Conservation (phyloP, 1,140 invertebrate species). For the Potamilus streckersoni region DNA sequence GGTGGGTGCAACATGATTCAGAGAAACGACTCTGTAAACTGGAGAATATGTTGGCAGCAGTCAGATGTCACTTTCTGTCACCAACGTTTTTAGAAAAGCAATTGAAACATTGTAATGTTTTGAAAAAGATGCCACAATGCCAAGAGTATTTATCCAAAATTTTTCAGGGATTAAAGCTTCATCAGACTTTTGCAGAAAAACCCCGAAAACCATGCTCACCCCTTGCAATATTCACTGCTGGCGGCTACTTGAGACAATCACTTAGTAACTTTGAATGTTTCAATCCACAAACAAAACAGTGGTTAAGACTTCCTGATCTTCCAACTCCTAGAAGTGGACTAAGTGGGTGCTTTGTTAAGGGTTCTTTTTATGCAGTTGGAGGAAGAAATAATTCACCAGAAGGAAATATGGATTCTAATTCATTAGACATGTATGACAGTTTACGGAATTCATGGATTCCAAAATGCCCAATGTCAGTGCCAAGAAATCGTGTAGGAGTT, state of each 20-base stretch:
- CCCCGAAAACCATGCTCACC: conserved; percentile 60
- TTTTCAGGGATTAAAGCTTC: conserved; percentile 76
- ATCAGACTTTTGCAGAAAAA: conserved; percentile 57
- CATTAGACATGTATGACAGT: conserved; percentile 85
- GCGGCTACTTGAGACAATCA: conserved; percentile 88
- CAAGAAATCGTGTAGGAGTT: conserved; percentile 87
- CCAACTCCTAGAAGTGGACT: conserved; percentile 87
- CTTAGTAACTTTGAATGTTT: conserved; percentile 88
- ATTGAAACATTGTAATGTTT: conserved; percentile 88
- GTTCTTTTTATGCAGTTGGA: conserved; percentile 89
- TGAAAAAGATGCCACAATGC: conserved; percentile 86
- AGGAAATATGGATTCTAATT: conserved; percentile 79
- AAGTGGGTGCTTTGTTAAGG: conserved; percentile 72
- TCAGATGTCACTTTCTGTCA: conserved; percentile 91
- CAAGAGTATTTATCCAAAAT: conserved; percentile 90
- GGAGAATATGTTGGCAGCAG: conserved; percentile 86
- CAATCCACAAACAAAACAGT: conserved; percentile 86
- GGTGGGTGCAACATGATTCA: conserved; percentile 90
- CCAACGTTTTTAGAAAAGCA: conserved; percentile 91
- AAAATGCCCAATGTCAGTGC: conserved; percentile 78
- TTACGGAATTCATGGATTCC: conserved; percentile 73
- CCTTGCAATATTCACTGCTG: conserved; percentile 86
- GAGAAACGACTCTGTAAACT: conserved; percentile 85
- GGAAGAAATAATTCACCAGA: conserved; percentile 87
- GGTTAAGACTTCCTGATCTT: conserved; percentile 82